A percentile compares a stretch with the other conserved stretches of the same genome.
Conservation (phyloP, 2,888 invertebrate genomes). For the Caenorhabditis sp. region DNA sequence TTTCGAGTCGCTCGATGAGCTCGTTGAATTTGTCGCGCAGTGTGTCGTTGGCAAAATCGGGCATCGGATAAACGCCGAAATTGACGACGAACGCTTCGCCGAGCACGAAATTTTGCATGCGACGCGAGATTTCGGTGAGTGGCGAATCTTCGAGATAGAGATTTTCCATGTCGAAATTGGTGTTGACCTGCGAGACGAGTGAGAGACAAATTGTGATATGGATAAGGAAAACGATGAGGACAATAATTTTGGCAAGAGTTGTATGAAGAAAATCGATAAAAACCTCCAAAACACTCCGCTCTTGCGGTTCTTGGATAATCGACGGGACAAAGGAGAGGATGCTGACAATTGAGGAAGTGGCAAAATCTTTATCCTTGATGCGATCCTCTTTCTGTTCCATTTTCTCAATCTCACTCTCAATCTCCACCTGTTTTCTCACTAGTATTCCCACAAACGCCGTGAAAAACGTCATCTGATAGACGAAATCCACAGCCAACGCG, state of each 20-base stretch:
- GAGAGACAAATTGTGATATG: slow-evolving; percentile 58
- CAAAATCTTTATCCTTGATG: slow-evolving; percentile 14
- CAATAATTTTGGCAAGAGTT: slow-evolving; percentile 37
- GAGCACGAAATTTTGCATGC: slow-evolving; percentile 66
- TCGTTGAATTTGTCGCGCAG: slow-evolving; percentile 57
- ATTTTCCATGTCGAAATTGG: slow-evolving; percentile 69
- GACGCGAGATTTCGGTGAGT: slow-evolving; percentile 61
- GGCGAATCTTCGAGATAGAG: slow-evolving; percentile 65
- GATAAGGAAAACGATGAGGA: slow-evolving; percentile 43
- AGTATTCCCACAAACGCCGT: slow-evolving; percentile 59
- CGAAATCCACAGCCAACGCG: slow-evolving; percentile 64
- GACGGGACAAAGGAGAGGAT: slow-evolving; percentile 27
- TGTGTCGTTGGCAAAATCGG: slow-evolving; percentile 58
- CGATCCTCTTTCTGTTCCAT: slow-evolving; percentile 10
- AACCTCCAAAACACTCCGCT: slow-evolving; percentile 23
- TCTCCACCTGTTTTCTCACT: slow-evolving; percentile 50
- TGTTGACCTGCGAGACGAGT: slow-evolving; percentile 64
- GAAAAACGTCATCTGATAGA: slow-evolving; percentile 69
- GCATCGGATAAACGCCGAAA: slow-evolving; percentile 63
- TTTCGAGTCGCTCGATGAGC: slow-evolving; percentile 56
- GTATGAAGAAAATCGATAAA: slow-evolving; percentile 57
- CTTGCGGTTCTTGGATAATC: slow-evolving; percentile 21
- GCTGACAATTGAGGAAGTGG: slow-evolving; percentile 12
- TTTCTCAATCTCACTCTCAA: slow-evolving; percentile 36
- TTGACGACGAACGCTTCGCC: slow-evolving; percentile 67